Percentiles rank a stretch among this genome's conserved stretches.
Conservation (phyloP, 2,113 vertebrate genomes). For the Riparia riparia region DNA sequence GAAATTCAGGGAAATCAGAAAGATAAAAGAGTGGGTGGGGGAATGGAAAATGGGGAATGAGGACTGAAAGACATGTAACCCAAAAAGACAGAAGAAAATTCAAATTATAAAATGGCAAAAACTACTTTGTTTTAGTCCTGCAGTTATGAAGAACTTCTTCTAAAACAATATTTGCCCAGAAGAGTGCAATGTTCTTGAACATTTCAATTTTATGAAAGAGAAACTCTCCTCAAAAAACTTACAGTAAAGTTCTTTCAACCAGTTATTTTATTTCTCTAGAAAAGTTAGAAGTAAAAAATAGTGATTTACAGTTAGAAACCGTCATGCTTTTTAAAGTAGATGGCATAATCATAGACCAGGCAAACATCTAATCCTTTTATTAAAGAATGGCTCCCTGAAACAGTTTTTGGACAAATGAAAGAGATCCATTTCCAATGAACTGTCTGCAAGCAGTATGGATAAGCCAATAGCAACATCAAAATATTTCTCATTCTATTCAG, state of each 20-base stretch:
- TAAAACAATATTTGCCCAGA: neutral
- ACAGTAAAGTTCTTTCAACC: neutral
- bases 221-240: neutral
- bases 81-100: neutral
- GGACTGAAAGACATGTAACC: neutral
- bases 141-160: neutral
- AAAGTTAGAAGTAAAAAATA: neutral
- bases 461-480: neutral
- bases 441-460: neutral
- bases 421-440: neutral
- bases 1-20: neutral
- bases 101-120: neutral
- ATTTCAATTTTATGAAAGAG: neutral
- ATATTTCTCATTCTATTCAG: neutral
- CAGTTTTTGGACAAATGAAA: neutral
- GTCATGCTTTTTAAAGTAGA: neutral
- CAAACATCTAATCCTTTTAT: neutral
- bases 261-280: neutral
- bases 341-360: neutral
- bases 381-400: neutral
- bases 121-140: neutral
- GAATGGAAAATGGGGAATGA: accelerated
- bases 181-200: neutral
- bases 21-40: neutral
- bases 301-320: neutral